These are phyloP conservation scores for Kryphioiulus occultus DNA, from an alignment of 2,888 invertebrate genomes.

Conservation along the genomic window DNA sequence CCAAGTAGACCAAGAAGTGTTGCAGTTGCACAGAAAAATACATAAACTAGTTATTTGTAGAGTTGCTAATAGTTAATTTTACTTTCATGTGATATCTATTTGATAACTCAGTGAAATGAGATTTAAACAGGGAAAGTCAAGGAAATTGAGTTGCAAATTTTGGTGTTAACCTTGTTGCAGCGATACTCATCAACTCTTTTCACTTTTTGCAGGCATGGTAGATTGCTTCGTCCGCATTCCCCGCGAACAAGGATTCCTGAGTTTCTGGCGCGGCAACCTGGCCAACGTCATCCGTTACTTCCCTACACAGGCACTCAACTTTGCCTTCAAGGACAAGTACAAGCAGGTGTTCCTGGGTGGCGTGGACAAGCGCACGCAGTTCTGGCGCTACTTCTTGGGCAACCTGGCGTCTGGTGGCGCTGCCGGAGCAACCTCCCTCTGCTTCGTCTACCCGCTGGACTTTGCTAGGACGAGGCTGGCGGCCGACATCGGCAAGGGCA, in stretches of 20 bases:
- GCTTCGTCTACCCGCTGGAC: constrained; percentile 64
- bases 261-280: constrained; percentile 66
- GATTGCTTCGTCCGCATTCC: constrained; percentile 56
- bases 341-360: constrained; percentile 62
- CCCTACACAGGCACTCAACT: constrained; percentile 66
- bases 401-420: constrained; percentile 64
- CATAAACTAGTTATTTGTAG: no score
- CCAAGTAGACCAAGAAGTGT: no score
- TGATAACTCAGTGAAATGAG: no score
- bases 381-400: constrained; percentile 62
- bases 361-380: constrained; percentile 65
- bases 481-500: constrained; percentile 61
- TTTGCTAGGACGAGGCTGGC: constrained; percentile 62
- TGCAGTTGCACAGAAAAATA: no score
- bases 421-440: constrained; percentile 64
- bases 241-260: constrained; percentile 59
- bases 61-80: no score
- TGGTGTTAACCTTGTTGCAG: no score
- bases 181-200: background rate
- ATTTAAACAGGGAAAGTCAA: no score
- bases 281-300: constrained; percentile 66
- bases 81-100: no score
- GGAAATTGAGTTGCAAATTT: no score
- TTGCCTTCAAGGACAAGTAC: constrained; percentile 66
- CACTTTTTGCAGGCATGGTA: constrained; percentile 55